Base-by-base conservation (phyloP, 2,797 vertebrate genomes). In the Xenops minutus region DNA sequence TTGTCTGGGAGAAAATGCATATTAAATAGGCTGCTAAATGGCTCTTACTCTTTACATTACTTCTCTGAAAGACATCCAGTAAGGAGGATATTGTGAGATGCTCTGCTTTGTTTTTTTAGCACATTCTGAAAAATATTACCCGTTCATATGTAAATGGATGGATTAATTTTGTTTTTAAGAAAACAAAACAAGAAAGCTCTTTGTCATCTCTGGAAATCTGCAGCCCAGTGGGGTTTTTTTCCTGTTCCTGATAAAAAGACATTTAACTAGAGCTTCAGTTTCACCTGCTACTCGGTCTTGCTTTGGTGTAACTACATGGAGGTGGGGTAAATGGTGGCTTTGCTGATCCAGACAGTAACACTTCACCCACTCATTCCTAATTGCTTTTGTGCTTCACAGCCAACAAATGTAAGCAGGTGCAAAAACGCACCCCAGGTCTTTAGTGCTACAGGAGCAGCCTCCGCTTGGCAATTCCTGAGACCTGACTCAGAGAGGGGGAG, bases 1-100 rank as follows among this genome's bases (percentile, higher is more conserved):
- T 82, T 20, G 14, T 46, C 79, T 93, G 93, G 61, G 80, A 92
- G 74, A 92, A 92, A 80, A 63, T 52, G 41, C 7, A 1, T 82
- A 49, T 88, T 78, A 86, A 78, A 62, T 67, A 67, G 37, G 58
- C 74, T 92, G 59, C 77, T 90, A 82, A 88, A 74, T 76, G 61
- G 41, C 43, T 93, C 90, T 80, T 88, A 37, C 49, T 52, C 44
- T 81, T 92, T 52, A 59, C 7, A 12, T 58, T 77, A 55, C 58
- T 93, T 72, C 66, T 90, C 55, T 6, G 5, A 89, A 94, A 80
- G 16, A 37, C 30, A 30, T 15, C 39, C 48, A 78, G 15, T 49
- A 14, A 84, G 44, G 55, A 73, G 44, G 12, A 7, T 36, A 7
- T 34, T 51, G 24, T 56, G 49, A 86, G 44, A 76, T 85, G 41